Evolutionary conservation across 2,888 invertebrate species (phyloP).

Genomic region (Xylota sylvarum): DNA sequence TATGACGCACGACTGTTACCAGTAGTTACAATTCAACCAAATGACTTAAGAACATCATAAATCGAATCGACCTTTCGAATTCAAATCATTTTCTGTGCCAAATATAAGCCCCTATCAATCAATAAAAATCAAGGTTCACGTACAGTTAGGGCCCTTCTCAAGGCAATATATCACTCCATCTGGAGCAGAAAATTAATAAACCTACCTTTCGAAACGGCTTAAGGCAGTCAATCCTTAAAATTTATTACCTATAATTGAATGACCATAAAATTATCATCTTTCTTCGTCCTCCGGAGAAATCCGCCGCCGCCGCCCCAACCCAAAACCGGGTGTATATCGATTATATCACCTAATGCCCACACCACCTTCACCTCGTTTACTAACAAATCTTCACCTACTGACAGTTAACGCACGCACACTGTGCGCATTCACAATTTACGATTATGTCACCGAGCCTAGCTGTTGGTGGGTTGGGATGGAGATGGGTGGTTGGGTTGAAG

Average conservation of each 20-base stretch:
- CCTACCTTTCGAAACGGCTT: slow-evolving; percentile 22
- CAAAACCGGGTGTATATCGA: slow-evolving; percentile 17
- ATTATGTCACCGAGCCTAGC: slow-evolving; percentile 41
- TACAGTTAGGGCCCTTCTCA: neutral
- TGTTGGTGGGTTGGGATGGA: neutral
- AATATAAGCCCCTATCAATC: neutral
- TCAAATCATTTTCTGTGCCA: neutral
- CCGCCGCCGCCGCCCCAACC: neutral
- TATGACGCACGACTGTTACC: too few species aligned
- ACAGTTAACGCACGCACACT: slow-evolving; percentile 51
- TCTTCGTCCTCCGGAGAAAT: neutral
- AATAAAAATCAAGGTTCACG: neutral
- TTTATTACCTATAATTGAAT: slow-evolving; percentile 67
- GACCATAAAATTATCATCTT: slow-evolving; percentile 66
- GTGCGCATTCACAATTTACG: slow-evolving; percentile 57
- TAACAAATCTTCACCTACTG: slow-evolving; percentile 30
- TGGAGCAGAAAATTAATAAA: slow-evolving; percentile 60
- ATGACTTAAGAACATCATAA: neutral
- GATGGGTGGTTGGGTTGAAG: neutral
- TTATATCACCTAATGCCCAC: slow-evolving; percentile 33
- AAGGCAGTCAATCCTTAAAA: slow-evolving; percentile 18
- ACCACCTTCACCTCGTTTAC: neutral
- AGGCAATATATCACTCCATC: slow-evolving; percentile 9
- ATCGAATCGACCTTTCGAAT: neutral
- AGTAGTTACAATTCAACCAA: too few species aligned